Conservation (phyloP, 2,113 vertebrate genomes). For the Nanorana parkeri region DNA sequence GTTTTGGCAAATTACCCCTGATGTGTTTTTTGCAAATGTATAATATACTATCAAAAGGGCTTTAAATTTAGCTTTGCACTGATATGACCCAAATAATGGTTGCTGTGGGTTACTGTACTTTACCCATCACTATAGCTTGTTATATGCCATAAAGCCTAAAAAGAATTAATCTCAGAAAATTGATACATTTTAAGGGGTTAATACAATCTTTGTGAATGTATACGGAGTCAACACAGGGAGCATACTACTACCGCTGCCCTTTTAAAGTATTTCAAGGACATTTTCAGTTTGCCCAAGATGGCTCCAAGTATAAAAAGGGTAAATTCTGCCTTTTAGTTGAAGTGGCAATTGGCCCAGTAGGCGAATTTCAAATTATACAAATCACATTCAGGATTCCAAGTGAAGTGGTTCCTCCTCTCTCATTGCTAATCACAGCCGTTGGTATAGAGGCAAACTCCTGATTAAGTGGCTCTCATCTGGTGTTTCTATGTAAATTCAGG, state of each 20-base stretch:
- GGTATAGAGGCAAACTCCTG: conserved; percentile 31
- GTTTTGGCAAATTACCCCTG: no score
- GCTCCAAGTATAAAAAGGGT: background rate
- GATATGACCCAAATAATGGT: no score
- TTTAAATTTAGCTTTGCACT: no score
- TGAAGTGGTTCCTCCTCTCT: conserved; percentile 41
- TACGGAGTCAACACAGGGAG: no score
- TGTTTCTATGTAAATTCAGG: conserved; percentile 44
- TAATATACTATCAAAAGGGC: no score
- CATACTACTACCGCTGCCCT: background rate
- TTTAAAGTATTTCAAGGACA: background rate
- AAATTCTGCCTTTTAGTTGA: conserved; percentile 26
- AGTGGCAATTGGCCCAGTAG: conserved; percentile 51
- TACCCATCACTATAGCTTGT: no score
- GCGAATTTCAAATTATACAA: conserved; percentile 48
- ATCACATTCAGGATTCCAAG: conserved; percentile 27
- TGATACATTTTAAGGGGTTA: no score
- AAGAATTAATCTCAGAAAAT: no score
- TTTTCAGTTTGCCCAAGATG: background rate
- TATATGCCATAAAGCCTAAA: no score
- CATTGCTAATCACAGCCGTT: conserved; percentile 45
- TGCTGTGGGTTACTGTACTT: no score
- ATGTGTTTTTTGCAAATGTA: no score
- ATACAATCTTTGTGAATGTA: no score
- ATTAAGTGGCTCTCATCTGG: conserved; percentile 48